These are phyloP conservation scores for Drosophila serrata DNA, from an alignment of 1,140 invertebrate genomes.

Conservation along the genomic window DNA sequence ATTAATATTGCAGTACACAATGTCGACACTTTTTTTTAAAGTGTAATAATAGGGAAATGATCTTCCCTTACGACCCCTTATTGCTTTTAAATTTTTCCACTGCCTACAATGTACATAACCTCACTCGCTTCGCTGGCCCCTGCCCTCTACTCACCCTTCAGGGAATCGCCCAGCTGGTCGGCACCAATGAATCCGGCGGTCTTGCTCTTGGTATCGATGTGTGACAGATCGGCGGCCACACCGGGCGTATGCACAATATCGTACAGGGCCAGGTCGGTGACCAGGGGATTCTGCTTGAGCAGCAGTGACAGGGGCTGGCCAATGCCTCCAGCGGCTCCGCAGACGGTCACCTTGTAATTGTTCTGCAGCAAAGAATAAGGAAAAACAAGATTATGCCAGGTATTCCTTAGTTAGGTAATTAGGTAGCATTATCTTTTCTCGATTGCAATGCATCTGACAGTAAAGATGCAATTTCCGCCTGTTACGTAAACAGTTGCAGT, in stretches of 20 bases:
- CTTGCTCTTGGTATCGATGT: conserved; percentile 95
- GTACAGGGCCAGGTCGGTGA: conserved; percentile 94
- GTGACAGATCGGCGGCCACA: conserved; percentile 98
- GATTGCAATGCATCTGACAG: neutral
- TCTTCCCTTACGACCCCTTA: neutral
- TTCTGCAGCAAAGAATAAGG: conserved; percentile 50
- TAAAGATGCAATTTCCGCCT: conserved; percentile 34
- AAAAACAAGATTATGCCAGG: conserved; percentile 4
- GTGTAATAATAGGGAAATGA: neutral
- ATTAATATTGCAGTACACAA: neutral
- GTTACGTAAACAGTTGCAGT: conserved; percentile 69
- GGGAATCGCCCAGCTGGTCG: conserved; percentile 89
- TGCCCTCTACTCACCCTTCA: conserved; percentile 86
- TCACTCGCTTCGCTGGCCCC: conserved; percentile 42
- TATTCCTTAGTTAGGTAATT: neutral
- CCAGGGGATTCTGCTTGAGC: conserved; percentile 95
- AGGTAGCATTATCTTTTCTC: neutral
- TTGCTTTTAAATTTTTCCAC: conserved; percentile 37
- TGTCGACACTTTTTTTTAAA: neutral
- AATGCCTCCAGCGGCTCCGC: conserved; percentile 98
- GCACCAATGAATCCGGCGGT: conserved; percentile 92
- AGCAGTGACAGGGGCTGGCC: conserved; percentile 98
- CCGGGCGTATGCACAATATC: conserved; percentile 99
- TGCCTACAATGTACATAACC: conserved; percentile 44
- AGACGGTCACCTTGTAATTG: conserved; percentile 95